These are phyloP conservation scores for Aviceda subcristata DNA, from an alignment of 2,113 vertebrate genomes.

Conservation along the genomic window DNA sequence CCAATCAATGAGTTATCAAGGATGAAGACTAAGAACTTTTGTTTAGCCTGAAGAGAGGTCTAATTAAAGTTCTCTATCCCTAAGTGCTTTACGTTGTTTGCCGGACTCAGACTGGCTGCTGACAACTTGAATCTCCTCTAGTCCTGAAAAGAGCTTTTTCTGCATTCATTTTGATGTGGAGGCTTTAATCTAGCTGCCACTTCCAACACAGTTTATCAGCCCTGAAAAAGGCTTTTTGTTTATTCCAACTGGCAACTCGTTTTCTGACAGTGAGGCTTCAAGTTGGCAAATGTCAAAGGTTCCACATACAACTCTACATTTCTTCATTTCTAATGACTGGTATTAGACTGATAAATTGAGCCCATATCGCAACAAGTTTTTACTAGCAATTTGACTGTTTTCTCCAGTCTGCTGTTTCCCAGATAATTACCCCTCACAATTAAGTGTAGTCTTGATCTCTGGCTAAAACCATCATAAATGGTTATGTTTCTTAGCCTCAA, in stretches of 20 bases:
- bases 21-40: conserved; percentile 30
- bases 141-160: conserved; percentile 36
- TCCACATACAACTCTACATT: not conserved
- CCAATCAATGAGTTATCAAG: conserved; percentile 21
- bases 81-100: conserved; percentile 29
- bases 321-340: not conserved
- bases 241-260: conserved; percentile 29
- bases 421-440: not conserved
- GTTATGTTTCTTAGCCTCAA: not conserved
- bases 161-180: conserved; percentile 55
- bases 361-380: not conserved
- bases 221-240: conserved; percentile 36
- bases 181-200: conserved; percentile 60
- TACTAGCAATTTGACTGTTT: not conserved
- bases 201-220: conserved; percentile 39
- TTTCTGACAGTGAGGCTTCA: not conserved
- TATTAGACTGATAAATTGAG: not conserved
- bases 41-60: conserved; percentile 42
- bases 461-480: not conserved
- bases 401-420: not conserved
- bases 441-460: not conserved
- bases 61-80: conserved; percentile 58
- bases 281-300: conserved; percentile 12
- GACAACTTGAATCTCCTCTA: conserved; percentile 58
- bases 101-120: conserved; percentile 57